Evolutionary conservation across 1,140 invertebrate species (phyloP), one percentile per base, ranked within the genome.

Genomic region (Arion vulgaris): DNA sequence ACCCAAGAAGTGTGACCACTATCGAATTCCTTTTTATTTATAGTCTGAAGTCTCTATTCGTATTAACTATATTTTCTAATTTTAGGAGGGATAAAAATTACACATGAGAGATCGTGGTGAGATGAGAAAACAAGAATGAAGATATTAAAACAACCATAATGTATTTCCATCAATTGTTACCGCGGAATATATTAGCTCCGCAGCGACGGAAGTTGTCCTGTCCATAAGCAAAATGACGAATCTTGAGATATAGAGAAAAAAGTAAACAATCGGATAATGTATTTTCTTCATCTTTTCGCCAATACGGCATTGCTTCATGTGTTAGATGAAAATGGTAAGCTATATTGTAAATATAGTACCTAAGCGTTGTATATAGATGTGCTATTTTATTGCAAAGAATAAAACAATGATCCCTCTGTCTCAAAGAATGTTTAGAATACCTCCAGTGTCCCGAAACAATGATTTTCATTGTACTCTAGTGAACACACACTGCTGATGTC

Each of bases 151-250:
- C 23, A 23, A 57, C 53, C 5, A 19, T 41, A 49, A 23, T 49
- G 66, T 32, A 34, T 34, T 34, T 51, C 5, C 5, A 17, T 39
- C 68, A 41, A 62, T 78, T 32, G n/a, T 26, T 34, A 4, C n/a
- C 2, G 26, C 32, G 45, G 0, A 23, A 39, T 28, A 34, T 36
- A 62, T 78, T 78, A 39, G 26, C 32, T 66, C 32, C 76, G 32
- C 17, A 38, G 62, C 39, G 62, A 19, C 53, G 76, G 76, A 78
- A 78, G 76, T 78, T 36, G 39, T 17, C 38, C 39, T 66, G 34
- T 78, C 32, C 28, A 49, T 66, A 78, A 78, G 36, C 38, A 78
- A 78, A 78, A 78, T 78, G 76, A 66, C 36, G 32, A 78, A 78
- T 57, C n/a, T 49, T 66, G 45, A 28, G 76, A 2, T 39, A 28